phyloP scores from a whole-genome alignment of 2,888 invertebrate genomes.

The Ecliptopera silaceata region DNA sequence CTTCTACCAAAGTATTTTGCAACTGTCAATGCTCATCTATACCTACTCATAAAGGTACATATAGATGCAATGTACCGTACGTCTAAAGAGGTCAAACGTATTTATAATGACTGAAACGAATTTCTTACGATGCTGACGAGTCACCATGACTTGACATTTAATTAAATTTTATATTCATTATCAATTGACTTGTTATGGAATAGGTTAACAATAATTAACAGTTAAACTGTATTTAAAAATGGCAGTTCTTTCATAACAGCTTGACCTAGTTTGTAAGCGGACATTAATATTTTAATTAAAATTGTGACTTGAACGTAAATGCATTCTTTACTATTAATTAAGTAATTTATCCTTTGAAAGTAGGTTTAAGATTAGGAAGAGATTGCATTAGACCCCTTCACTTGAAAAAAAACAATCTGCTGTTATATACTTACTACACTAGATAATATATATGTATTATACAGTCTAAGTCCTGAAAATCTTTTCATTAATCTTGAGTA shows the following conservation, averaged over 20 bases:
- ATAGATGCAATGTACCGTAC: neutral
- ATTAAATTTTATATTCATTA: conserved; percentile 11
- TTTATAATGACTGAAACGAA: conserved; percentile 8
- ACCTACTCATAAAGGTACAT: too few relatives aligned
- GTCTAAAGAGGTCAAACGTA: conserved; percentile 6
- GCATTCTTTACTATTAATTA: neutral
- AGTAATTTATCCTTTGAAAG: neutral
- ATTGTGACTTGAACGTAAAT: neutral
- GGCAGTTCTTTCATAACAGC: conserved; percentile 17
- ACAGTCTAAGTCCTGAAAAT: too few relatives aligned
- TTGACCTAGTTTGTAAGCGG: conserved; percentile 6
- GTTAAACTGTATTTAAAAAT: conserved; percentile 12
- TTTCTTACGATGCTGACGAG: conserved; percentile 11
- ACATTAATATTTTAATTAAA: neutral
- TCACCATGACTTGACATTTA: conserved; percentile 20
- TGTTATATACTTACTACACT: too few relatives aligned
- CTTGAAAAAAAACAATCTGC: neutral
- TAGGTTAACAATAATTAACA: conserved; percentile 1
- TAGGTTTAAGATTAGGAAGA: neutral
- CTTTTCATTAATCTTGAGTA: too few relatives aligned
- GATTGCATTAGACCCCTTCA: neutral
- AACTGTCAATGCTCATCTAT: too few relatives aligned
- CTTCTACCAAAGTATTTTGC: too few relatives aligned
- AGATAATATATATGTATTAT: too few relatives aligned
- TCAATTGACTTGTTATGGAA: neutral